These are phyloP conservation scores for Tragulus kanchil DNA, from an alignment of 2,113 vertebrate genomes.

Conservation along the genomic window DNA sequence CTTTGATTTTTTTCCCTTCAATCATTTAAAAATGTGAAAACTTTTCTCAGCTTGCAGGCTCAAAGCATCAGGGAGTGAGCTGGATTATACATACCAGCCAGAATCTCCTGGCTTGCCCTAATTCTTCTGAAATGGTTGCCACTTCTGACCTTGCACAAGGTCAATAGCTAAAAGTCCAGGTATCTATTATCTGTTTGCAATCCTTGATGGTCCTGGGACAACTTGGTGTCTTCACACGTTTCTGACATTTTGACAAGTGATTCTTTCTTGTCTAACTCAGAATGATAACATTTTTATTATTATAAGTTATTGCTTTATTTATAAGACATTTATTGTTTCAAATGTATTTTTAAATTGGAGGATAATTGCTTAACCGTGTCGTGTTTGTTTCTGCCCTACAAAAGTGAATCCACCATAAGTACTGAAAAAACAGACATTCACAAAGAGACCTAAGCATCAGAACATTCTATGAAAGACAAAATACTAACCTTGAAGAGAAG, in stretches of 20 bases:
- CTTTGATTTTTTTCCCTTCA: background rate
- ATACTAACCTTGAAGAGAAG: background rate
- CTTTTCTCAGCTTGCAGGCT: background rate
- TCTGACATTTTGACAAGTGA: background rate
- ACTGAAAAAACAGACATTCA: background rate
- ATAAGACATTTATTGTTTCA: background rate
- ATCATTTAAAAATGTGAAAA: background rate
- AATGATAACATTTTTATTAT: background rate
- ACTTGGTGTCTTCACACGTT: background rate
- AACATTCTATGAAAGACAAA: background rate
- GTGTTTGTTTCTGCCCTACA: background rate
- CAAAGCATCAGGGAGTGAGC: background rate
- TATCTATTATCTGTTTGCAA: too few relatives aligned
- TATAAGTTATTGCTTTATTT: background rate
- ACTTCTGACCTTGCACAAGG: background rate
- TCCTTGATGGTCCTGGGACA: background rate
- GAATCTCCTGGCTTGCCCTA: accelerated
- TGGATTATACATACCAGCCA: accelerated
- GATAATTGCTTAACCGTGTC: background rate
- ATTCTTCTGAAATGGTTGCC: accelerated
- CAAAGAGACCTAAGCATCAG: background rate
- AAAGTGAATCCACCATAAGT: background rate
- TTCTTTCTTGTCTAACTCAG: background rate
- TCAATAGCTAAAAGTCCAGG: accelerated
- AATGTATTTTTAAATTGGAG: background rate